Evolutionary conservation across 2,888 invertebrate species (phyloP).

Genomic region (Drosophila limbata): DNA sequence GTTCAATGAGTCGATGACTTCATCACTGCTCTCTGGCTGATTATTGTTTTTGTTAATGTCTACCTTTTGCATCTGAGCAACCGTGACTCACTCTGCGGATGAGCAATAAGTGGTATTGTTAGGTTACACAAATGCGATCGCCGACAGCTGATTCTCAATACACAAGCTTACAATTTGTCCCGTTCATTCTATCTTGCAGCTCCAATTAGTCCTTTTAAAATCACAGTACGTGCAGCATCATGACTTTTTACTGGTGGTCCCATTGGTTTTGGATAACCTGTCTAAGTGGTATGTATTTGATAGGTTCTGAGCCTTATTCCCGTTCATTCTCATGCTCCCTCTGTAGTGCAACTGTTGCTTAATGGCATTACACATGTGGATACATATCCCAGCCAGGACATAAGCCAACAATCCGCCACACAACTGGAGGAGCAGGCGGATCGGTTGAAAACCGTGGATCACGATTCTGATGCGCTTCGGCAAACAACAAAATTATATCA

Average conservation of each 20-base stretch:
- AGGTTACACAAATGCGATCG: constrained; percentile 27
- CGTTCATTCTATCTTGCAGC: constrained; percentile 43
- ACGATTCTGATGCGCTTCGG: constrained; percentile 17
- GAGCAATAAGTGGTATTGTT: constrained; percentile 33
- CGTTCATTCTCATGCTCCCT: constrained; percentile 14
- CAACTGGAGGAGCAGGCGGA: constrained; percentile 24
- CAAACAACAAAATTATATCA: constrained; percentile 75
- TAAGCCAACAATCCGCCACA: constrained; percentile 58
- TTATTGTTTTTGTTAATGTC: constrained; percentile 1
- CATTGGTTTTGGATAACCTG: constrained; percentile 94
- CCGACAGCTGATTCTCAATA: constrained; percentile 4
- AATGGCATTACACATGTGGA: constrained; percentile 62
- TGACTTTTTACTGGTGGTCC: constrained; percentile 95
- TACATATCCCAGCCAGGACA: constrained; percentile 80
- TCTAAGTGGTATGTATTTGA: constrained; percentile 61
- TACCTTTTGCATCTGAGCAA: not conserved
- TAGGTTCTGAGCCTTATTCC: no score
- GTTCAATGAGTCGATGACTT: constrained; percentile 2
- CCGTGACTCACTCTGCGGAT: constrained; percentile 46
- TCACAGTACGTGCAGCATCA: constrained; percentile 86
- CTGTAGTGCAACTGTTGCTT: constrained; percentile 57
- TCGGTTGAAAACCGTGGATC: constrained; percentile 9
- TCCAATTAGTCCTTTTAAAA: constrained; percentile 56
- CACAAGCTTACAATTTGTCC: constrained; percentile 20
- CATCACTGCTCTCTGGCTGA: not conserved